Percentiles rank a stretch among this genome's conserved stretches.
phyloP scores from a whole-genome alignment of 1,140 invertebrate species.

The Camponotus vicinus region DNA sequence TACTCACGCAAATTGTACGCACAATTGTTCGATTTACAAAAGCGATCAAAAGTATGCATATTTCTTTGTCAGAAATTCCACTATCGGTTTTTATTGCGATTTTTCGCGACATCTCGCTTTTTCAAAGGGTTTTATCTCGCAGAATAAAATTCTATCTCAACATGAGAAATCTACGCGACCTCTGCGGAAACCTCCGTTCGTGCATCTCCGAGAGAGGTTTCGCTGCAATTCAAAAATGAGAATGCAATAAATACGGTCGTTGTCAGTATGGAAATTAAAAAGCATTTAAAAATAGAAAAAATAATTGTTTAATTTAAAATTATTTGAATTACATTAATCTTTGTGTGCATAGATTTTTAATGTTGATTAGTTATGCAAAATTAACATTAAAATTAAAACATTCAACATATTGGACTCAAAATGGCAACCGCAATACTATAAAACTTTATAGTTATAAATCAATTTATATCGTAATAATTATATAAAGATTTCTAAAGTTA shows the following conservation, averaged over 20 bases:
- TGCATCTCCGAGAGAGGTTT: neutral
- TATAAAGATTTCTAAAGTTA: too few species aligned
- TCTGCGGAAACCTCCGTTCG: neutral
- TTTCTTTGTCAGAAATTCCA: neutral
- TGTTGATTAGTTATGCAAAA: too few species aligned
- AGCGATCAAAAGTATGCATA: neutral
- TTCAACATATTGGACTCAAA: too few species aligned
- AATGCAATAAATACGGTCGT: conserved; percentile 16
- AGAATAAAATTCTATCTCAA: conserved; percentile 31
- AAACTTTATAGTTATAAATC: too few species aligned
- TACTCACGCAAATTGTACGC: neutral
- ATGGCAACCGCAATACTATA: too few species aligned
- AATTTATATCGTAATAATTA: too few species aligned
- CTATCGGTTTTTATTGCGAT: neutral
- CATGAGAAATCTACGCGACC: neutral
- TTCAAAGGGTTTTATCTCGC: neutral
- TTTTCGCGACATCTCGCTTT: neutral
- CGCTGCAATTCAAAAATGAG: conserved; percentile 1
- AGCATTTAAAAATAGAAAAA: too few species aligned
- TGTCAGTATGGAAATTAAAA: neutral
- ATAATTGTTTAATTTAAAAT: too few species aligned
- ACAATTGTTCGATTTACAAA: neutral
- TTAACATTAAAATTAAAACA: too few species aligned
- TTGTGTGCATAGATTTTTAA: too few species aligned
- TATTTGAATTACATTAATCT: too few species aligned